These are phyloP conservation scores for Hoplias malabaricus DNA, from an alignment of 2,113 vertebrate species.

Conservation along the genomic window DNA sequence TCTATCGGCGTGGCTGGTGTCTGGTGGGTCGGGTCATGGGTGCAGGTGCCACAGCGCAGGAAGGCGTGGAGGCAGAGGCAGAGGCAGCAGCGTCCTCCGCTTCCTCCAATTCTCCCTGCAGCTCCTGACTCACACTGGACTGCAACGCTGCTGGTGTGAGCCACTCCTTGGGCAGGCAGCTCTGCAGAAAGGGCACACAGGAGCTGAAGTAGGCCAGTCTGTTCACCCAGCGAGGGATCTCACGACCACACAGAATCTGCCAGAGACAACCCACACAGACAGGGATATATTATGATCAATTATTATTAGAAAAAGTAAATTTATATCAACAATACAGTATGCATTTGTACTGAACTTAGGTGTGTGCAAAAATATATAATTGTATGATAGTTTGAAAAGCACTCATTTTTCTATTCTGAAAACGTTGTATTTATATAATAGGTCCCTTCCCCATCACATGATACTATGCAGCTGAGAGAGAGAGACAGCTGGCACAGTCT, in stretches of 20 bases:
- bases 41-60: conserved; percentile 63
- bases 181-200: conserved; percentile 98
- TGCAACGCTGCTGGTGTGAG: conserved; percentile 95
- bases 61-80: conserved; percentile 76
- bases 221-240: conserved; percentile 98
- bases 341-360: not conserved
- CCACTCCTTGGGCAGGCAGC: conserved; percentile 98
- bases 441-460: too few species aligned
- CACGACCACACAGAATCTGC: conserved; percentile 94
- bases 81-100: conserved; percentile 89
- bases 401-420: too few species aligned
- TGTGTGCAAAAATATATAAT: not conserved
- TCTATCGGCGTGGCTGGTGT: conserved; percentile 87
- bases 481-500: too few species aligned
- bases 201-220: conserved; percentile 99
- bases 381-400: too few species aligned
- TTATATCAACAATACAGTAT: not conserved
- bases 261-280: not conserved
- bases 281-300: not conserved
- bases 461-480: too few species aligned
- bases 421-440: too few species aligned
- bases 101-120: conserved; percentile 92
- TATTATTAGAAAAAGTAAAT: not conserved
- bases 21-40: conserved; percentile 77
- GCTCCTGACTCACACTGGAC: conserved; percentile 96